phyloP scores from a whole-genome alignment of 2,888 invertebrate genomes.

The Aphelenchoides bicaudatus region DNA sequence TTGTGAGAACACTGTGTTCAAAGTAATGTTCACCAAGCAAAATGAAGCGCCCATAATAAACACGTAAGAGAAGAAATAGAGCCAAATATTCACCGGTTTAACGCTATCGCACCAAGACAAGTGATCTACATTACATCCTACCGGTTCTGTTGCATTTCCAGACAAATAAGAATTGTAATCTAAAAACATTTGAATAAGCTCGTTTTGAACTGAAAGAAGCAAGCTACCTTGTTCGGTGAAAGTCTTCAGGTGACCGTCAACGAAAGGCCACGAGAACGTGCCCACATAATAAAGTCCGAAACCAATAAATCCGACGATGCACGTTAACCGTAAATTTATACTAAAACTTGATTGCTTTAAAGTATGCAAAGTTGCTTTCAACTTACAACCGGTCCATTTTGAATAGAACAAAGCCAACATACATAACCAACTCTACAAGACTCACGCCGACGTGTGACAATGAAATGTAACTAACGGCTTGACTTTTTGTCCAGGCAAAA shows the following conservation, averaged over 20 bases:
- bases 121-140: slow-evolving; percentile 27
- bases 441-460: slow-evolving; percentile 57
- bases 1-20: too few relatives aligned
- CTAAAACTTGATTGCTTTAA: slow-evolving; percentile 24
- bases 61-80: slow-evolving; percentile 38
- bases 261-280: slow-evolving; percentile 47
- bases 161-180: slow-evolving; percentile 13
- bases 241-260: slow-evolving; percentile 21
- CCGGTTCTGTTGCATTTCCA: neutral
- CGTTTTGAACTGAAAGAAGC: neutral
- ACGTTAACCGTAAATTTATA: slow-evolving; percentile 38
- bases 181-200: neutral
- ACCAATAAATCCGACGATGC: slow-evolving; percentile 32
- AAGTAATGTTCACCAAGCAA: too few relatives aligned
- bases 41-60: slow-evolving; percentile 48
- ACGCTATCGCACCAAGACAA: slow-evolving; percentile 28
- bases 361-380: neutral
- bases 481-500: slow-evolving; percentile 61
- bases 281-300: slow-evolving; percentile 41
- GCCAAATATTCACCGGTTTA: slow-evolving; percentile 26
- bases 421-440: slow-evolving; percentile 54
- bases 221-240: slow-evolving; percentile 21
- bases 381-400: slow-evolving; percentile 47
- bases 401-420: slow-evolving; percentile 57
- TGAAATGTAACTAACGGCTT: slow-evolving; percentile 61